These are phyloP conservation scores for Bedellia somnulentella DNA, from an alignment of 2,888 invertebrate species.

Conservation along the genomic window DNA sequence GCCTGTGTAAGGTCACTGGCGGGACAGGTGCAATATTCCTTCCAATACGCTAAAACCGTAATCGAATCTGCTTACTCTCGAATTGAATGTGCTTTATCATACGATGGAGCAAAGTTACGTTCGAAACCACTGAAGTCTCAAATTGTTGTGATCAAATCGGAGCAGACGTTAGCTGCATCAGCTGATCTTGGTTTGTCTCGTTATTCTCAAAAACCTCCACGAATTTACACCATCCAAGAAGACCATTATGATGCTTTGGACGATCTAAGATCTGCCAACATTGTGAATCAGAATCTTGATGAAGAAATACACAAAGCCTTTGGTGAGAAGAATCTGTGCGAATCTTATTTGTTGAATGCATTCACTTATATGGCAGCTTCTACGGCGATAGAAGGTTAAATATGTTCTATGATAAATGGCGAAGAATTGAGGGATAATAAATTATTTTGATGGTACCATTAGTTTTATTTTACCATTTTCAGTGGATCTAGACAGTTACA, in stretches of 20 bases:
- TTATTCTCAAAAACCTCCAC: slow-evolving; percentile 16
- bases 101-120: slow-evolving; percentile 9
- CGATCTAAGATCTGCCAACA: slow-evolving; percentile 18
- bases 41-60: slow-evolving; percentile 20
- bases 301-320: slow-evolving; percentile 13
- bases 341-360: too few relatives aligned
- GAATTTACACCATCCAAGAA: slow-evolving; percentile 16
- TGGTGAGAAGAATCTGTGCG: not conserved
- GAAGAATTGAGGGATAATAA: too few relatives aligned
- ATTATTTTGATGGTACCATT: too few relatives aligned
- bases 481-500: too few relatives aligned
- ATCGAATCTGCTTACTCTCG: slow-evolving; percentile 20
- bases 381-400: too few relatives aligned
- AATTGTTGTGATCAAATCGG: slow-evolving; percentile 17
- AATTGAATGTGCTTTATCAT: slow-evolving; percentile 13
- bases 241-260: slow-evolving; percentile 13
- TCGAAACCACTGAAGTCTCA: slow-evolving; percentile 15
- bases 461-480: too few relatives aligned
- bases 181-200: slow-evolving; percentile 11
- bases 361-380: too few relatives aligned
- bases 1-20: slow-evolving; percentile 15
- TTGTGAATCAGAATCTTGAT: slow-evolving; percentile 22
- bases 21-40: slow-evolving; percentile 17
- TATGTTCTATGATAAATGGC: too few relatives aligned
- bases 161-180: not conserved